phyloP scores from a whole-genome alignment of 2,113 vertebrate species.

The Tylochromis polylepis region DNA sequence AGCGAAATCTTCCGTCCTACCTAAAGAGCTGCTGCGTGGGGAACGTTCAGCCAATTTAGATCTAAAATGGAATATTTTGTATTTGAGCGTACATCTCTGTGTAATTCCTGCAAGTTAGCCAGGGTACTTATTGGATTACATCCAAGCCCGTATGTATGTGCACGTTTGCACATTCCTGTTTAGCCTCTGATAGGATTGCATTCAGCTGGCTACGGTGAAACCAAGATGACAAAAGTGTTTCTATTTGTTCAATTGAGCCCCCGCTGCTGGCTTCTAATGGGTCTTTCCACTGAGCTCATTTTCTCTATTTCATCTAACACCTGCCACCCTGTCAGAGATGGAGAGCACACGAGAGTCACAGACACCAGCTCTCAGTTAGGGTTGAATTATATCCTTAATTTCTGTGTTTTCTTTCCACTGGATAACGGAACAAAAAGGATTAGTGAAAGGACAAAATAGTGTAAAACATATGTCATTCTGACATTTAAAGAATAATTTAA shows the following conservation, averaged over 20 bases:
- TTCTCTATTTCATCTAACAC: constrained; percentile 50
- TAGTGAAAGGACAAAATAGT: not conserved
- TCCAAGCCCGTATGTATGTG: not conserved
- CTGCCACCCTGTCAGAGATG: constrained; percentile 50
- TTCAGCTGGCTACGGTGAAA: not conserved
- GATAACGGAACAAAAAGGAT: not conserved
- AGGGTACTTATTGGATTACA: not conserved
- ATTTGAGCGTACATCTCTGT: not conserved
- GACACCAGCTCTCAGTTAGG: not conserved
- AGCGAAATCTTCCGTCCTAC: not conserved
- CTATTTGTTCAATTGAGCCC: constrained; percentile 52
- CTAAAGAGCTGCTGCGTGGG: not conserved
- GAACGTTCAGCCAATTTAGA: not conserved
- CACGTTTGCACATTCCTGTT: not conserved
- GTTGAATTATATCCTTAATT: not conserved
- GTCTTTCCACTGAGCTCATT: constrained; percentile 47
- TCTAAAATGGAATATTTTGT: not conserved
- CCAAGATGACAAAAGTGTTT: constrained; percentile 34
- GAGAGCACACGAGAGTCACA: not conserved
- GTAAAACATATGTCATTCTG: not conserved
- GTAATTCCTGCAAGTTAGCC: not conserved
- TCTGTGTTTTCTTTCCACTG: not conserved
- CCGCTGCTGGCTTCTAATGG: constrained; percentile 56
- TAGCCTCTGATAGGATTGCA: constrained; percentile 15
- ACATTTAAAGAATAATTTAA: not conserved